Base-by-base conservation (phyloP, 1,140 invertebrate genomes). In the Eufriesea mexicana region DNA sequence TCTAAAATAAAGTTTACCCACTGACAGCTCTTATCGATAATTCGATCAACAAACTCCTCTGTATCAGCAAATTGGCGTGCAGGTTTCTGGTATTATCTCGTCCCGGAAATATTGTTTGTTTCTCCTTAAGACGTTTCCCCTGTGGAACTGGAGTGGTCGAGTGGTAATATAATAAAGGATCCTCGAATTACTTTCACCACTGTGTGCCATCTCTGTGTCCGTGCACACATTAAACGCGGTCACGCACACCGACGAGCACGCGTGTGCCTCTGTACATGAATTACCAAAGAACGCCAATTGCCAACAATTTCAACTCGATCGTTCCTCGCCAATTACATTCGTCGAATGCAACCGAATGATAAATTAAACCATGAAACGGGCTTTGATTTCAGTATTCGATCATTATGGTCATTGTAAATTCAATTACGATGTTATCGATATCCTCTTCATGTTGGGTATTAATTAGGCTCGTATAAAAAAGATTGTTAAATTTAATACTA, bases 101-200 rank as follows among this genome's bases (percentile, higher is more conserved):
- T 61, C 16, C 61, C 28, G 28, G 28, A 62, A 62, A 62, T 62
- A 62, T 62, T 62, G 61, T 62, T 62, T 20, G 35, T 62, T 62
- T 62, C 28, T 62, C 28, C 28, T 28, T 62, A 62, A 62, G 28
- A 35, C 9, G 28, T 18, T 35, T 18, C 61, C 16, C 8, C 8
- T 62, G 16, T 62, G 25, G 28, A 62, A 35, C 8, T 35, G 25
- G 16, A 62, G 25, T 35, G 8, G 25, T 62, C 1, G 7, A 62
- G 16, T 16, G 28, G 28, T 62, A 62, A 62, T 62, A 62, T 62
- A 62, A 62, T 62, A 62, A 62, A 57, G 28, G 28, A 16, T 35
- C 25, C 0, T 62, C 16, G 14, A 35, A 2, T 62, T 62, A 20
- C 0, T 9, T 0, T 62, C 28, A 16, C 8, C 16, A 10, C 1